These are phyloP conservation scores for Sebastes steindachneri DNA, from an alignment of 2,797 vertebrate genomes.

Conservation along the genomic window DNA sequence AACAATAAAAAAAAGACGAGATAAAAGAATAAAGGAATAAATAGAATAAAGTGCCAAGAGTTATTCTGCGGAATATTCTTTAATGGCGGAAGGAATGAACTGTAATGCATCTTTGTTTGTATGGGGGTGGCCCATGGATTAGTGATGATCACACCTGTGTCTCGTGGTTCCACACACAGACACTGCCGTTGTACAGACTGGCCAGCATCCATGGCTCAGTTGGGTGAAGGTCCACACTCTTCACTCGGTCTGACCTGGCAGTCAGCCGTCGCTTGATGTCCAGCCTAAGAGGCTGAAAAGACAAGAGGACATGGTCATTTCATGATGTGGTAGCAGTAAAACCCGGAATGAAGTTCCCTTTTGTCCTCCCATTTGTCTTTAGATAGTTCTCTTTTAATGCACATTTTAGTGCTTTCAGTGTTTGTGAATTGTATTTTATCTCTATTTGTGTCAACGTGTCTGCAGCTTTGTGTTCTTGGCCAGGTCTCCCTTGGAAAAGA, in stretches of 20 bases:
- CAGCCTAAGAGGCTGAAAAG: conserved; percentile 92
- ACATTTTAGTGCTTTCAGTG: no score
- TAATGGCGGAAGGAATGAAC: no score
- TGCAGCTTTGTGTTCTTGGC: accelerated
- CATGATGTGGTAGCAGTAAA: not conserved
- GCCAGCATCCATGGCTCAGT: conserved; percentile 99
- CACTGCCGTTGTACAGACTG: conserved; percentile 97
- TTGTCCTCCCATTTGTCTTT: no score
- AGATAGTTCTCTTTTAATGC: no score
- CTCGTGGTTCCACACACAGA: conserved; percentile 99
- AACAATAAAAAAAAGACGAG: no score
- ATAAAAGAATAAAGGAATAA: no score
- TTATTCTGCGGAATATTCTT: no score
- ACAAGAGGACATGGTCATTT: not conserved
- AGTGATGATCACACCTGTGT: conserved; percentile 86
- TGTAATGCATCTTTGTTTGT: accelerated
- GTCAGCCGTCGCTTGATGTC: conserved; percentile 98
- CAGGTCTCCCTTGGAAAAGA: no score
- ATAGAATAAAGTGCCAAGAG: no score
- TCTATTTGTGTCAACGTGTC: no score
- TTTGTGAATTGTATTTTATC: no score
- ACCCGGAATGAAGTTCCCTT: not conserved
- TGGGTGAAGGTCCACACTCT: conserved; percentile 97
- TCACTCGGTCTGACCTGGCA: conserved; percentile 96
- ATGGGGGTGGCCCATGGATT: not conserved